phyloP scores from a whole-genome alignment of 2,888 invertebrate genomes.

The Taenaris catops region DNA sequence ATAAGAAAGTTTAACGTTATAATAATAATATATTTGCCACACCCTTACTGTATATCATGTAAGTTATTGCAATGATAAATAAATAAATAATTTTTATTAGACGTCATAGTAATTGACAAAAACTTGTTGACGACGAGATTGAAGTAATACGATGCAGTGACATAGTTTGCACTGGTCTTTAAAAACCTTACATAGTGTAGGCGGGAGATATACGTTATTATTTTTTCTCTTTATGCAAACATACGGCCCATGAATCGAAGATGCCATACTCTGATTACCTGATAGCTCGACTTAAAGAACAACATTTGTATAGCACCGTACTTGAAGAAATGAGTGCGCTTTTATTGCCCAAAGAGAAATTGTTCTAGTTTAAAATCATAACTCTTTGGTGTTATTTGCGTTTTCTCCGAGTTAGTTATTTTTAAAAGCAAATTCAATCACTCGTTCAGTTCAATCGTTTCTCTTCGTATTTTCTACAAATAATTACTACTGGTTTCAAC shows the following conservation, averaged over 20 bases:
- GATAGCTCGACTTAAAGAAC: slow-evolving; percentile 1
- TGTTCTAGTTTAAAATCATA: slow-evolving; percentile 9
- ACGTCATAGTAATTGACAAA: too few relatives aligned
- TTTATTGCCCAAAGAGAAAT: slow-evolving; percentile 6
- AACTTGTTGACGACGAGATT: too few relatives aligned
- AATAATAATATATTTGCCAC: too few relatives aligned
- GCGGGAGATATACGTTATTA: slow-evolving; percentile 14
- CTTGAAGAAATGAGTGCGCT: not conserved
- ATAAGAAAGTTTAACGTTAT: too few relatives aligned
- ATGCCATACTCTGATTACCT: not conserved
- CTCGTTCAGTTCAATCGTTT: slow-evolving; percentile 6
- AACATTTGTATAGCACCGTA: not conserved
- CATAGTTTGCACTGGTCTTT: too few relatives aligned
- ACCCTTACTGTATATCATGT: too few relatives aligned
- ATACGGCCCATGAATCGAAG: slow-evolving; percentile 3
- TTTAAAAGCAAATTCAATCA: slow-evolving; percentile 7
- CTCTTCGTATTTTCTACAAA: slow-evolving; percentile 14
- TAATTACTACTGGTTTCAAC: slow-evolving; percentile 3
- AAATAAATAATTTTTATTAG: too few relatives aligned
- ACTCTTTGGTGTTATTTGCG: slow-evolving; percentile 9
- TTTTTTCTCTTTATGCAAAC: slow-evolving; percentile 5
- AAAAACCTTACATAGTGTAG: too few relatives aligned
- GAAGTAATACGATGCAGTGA: too few relatives aligned
- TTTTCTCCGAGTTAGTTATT: slow-evolving; percentile 12
- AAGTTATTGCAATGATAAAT: too few relatives aligned